These are phyloP conservation scores for Theristicus caerulescens DNA, from an alignment of 2,113 vertebrate species.

Conservation along the genomic window DNA sequence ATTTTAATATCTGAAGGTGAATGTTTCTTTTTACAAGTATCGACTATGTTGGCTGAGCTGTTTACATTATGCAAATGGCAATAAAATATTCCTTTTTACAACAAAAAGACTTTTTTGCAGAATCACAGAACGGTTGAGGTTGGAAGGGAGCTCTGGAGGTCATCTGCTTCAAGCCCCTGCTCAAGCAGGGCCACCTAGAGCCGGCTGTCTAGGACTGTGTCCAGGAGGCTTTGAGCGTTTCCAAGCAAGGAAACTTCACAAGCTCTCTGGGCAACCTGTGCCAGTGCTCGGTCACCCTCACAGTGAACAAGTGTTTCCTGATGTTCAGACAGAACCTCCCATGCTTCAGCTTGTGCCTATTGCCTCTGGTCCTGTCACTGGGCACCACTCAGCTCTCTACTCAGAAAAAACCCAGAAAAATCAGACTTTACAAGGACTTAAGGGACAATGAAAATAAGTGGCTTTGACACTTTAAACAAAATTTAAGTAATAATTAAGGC, in stretches of 20 bases:
- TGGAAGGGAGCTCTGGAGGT: neutral
- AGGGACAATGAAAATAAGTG: neutral
- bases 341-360: neutral
- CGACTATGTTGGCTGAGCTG: neutral
- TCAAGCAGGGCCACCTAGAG: neutral
- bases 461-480: neutral
- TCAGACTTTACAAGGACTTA: neutral
- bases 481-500: neutral
- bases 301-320: neutral
- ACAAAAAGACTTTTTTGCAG: neutral
- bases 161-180: neutral
- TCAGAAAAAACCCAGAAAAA: neutral
- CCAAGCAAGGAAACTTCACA: neutral
- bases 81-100: neutral
- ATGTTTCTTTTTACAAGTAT: neutral
- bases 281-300: neutral
- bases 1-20: neutral
- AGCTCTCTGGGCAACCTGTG: neutral
- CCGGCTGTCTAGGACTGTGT: fast-evolving
- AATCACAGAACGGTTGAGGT: neutral
- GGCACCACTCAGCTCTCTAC: neutral
- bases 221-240: neutral
- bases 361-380: neutral
- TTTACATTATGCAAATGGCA: neutral
- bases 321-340: neutral